Evolutionary conservation across 2,113 vertebrate species (phyloP).

Genomic region (Coturnix japonica): DNA sequence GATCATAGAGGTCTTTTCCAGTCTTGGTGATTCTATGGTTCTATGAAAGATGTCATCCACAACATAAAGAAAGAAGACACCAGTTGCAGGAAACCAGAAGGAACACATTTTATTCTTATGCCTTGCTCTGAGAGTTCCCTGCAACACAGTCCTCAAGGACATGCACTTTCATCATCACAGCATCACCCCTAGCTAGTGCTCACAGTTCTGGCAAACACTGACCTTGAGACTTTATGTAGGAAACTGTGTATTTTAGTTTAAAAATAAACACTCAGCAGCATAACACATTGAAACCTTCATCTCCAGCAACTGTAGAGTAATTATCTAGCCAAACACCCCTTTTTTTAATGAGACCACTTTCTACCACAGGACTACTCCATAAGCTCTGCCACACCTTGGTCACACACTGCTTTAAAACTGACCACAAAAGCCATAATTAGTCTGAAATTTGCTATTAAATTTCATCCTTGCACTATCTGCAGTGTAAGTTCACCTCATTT

Average conservation of each 20-base stretch:
- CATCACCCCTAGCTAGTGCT: not conserved
- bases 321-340: accelerated
- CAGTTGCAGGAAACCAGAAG: not conserved
- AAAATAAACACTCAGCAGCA: not conserved
- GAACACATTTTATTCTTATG: not conserved
- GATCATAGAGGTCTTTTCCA: too few relatives aligned
- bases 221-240: accelerated
- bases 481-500: not conserved
- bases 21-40: too few relatives aligned
- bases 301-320: not conserved
- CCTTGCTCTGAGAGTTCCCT: not conserved
- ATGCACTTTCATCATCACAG: accelerated
- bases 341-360: not conserved
- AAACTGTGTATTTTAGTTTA: not conserved
- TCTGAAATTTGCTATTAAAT: not conserved
- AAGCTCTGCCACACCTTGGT: not conserved
- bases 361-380: not conserved
- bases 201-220: not conserved
- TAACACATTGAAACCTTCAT: not conserved
- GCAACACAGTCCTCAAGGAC: not conserved
- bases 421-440: not conserved
- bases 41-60: not conserved
- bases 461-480: not conserved
- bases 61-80: not conserved
- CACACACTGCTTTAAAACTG: not conserved